Evolutionary conservation across 2,797 vertebrate species (phyloP).

Genomic region (Diglossa cyanea): DNA sequence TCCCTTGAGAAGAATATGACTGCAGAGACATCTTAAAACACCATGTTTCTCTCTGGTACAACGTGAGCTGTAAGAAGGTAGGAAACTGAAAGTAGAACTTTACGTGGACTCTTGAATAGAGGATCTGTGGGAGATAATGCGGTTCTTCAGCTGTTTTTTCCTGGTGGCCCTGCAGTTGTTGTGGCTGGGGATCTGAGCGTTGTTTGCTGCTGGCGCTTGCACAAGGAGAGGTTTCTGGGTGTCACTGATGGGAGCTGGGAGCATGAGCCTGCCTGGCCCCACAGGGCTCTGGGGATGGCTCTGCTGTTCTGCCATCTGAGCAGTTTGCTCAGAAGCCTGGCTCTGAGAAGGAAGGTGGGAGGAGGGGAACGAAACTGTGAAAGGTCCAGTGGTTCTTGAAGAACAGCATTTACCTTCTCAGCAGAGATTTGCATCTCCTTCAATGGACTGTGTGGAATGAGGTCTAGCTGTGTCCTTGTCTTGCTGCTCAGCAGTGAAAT

Average conservation of each 20-base stretch:
- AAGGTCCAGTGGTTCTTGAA: background rate
- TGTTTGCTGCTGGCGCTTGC: background rate
- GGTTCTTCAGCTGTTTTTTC: background rate
- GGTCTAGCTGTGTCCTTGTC: background rate
- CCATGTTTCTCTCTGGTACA: accelerated
- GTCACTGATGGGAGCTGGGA: accelerated
- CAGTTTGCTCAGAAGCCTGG: background rate
- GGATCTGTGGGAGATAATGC: background rate
- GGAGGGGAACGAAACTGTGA: background rate
- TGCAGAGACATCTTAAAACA: background rate
- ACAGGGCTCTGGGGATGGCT: accelerated
- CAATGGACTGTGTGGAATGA: background rate
- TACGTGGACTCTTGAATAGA: background rate
- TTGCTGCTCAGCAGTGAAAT: background rate
- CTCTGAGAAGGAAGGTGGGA: background rate
- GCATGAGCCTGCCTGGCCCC: background rate
- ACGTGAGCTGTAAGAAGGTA: background rate
- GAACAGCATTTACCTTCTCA: background rate
- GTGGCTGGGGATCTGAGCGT: background rate
- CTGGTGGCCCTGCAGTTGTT: background rate
- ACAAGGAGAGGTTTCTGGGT: background rate
- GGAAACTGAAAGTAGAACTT: background rate
- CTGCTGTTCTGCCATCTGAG: background rate
- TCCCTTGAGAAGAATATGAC: background rate
- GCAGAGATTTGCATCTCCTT: background rate